These are phyloP conservation scores for Xanthorhoe designata DNA, from an alignment of 2,888 invertebrate genomes.

Conservation along the genomic window DNA sequence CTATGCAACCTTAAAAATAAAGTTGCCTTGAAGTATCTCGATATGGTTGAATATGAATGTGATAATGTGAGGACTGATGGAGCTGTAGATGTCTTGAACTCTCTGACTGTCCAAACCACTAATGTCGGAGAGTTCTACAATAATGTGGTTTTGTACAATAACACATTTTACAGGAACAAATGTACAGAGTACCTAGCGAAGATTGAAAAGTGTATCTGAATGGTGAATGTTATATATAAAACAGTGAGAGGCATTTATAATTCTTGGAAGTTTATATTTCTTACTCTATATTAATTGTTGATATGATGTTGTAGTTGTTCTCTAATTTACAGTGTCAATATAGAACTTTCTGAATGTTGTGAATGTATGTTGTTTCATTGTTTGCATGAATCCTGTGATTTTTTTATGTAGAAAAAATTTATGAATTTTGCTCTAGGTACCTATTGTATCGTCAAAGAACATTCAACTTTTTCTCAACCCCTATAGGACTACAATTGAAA, in stretches of 20 bases:
- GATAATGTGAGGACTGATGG: slow-evolving; percentile 56
- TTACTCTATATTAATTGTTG: slow-evolving; percentile 47
- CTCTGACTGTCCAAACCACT: slow-evolving; percentile 69
- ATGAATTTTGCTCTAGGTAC: no score
- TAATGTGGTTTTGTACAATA: slow-evolving; percentile 75
- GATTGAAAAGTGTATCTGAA: slow-evolving; percentile 68
- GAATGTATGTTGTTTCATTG: slow-evolving; percentile 31
- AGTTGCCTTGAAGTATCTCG: slow-evolving; percentile 59
- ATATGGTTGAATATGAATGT: slow-evolving; percentile 63
- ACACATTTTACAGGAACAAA: slow-evolving; percentile 79
- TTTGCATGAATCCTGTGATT: not conserved
- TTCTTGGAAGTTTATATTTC: slow-evolving; percentile 52
- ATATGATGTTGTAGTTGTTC: slow-evolving; percentile 58
- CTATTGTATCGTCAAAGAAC: no score
- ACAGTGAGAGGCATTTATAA: slow-evolving; percentile 44
- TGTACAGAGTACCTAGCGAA: slow-evolving; percentile 86
- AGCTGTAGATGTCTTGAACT: slow-evolving; percentile 67
- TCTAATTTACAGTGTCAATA: slow-evolving; percentile 54
- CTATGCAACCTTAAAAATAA: slow-evolving; percentile 65
- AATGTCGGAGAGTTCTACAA: slow-evolving; percentile 76
- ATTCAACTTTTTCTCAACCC: no score
- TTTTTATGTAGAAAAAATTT: no score
- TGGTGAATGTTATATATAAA: slow-evolving; percentile 28
- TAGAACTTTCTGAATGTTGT: slow-evolving; percentile 68
- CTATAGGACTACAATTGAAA: no score